Evolutionary conservation across 2,113 vertebrate genomes (phyloP).

Genomic region (Piaya cayana): DNA sequence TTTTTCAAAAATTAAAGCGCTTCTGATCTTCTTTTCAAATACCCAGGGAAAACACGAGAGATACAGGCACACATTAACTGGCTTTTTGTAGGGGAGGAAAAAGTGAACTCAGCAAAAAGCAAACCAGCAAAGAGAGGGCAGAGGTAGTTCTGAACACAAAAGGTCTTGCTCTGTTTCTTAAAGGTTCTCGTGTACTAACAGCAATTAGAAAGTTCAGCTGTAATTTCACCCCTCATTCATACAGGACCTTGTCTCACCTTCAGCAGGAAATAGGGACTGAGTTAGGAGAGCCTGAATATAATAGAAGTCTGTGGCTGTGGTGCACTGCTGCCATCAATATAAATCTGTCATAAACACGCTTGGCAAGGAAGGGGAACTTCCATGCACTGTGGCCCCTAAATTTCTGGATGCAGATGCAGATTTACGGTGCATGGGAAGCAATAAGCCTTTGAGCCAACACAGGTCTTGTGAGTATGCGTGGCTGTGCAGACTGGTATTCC

Average conservation of each 20-base stretch:
- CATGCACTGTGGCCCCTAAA: slow-evolving; percentile 49
- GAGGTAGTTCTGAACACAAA: slow-evolving; percentile 21
- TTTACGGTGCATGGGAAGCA: slow-evolving; percentile 67
- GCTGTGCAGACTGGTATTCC: neutral
- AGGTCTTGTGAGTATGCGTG: neutral
- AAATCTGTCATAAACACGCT: slow-evolving; percentile 79
- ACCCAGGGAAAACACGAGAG: slow-evolving; percentile 12
- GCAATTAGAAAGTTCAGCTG: slow-evolving; percentile 78
- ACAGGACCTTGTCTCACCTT: slow-evolving; percentile 73
- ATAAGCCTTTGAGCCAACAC: slow-evolving; percentile 46
- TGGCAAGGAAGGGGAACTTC: slow-evolving; percentile 75
- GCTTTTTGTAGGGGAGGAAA: neutral
- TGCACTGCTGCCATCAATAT: slow-evolving; percentile 73
- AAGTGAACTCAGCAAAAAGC: neutral
- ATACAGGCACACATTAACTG: neutral
- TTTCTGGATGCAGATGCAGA: slow-evolving; percentile 71
- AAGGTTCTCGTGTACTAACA: slow-evolving; percentile 68
- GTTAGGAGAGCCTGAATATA: slow-evolving; percentile 72
- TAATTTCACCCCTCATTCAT: slow-evolving; percentile 78
- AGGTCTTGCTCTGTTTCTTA: slow-evolving; percentile 56
- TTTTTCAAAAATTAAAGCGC: slow-evolving; percentile 29
- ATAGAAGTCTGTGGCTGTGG: slow-evolving; percentile 73
- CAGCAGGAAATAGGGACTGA: slow-evolving; percentile 78
- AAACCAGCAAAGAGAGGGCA: neutral
- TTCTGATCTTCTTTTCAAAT: slow-evolving; percentile 47